Conservation (phyloP, 2,113 vertebrate species). For the Syngnathus floridae region DNA sequence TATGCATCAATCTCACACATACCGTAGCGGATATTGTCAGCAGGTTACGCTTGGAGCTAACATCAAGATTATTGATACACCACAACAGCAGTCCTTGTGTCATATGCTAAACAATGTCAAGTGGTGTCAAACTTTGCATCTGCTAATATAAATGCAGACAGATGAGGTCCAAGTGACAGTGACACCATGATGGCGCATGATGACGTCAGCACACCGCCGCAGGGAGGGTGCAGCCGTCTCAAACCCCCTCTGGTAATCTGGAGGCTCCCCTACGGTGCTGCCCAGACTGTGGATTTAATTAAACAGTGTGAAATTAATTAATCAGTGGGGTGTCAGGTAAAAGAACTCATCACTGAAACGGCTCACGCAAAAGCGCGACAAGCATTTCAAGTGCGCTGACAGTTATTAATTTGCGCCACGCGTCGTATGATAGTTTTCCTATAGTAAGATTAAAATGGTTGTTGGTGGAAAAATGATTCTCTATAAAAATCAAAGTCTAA, state of each 20-base stretch:
- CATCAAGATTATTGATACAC: neutral
- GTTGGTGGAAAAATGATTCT: constrained; percentile 47
- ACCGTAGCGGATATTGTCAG: no score
- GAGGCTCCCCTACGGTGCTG: constrained; percentile 45
- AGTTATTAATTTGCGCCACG: constrained; percentile 58
- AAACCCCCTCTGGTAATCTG: constrained; percentile 56
- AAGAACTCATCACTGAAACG: constrained; percentile 54
- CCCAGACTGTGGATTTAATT: constrained; percentile 73
- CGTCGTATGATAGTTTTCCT: constrained; percentile 44
- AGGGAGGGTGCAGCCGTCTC: constrained; percentile 61
- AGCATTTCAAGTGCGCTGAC: constrained; percentile 58
- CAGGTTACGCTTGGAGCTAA: neutral
- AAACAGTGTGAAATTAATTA: constrained; percentile 75
- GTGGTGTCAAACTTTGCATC: constrained; percentile 26
- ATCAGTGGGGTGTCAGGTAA: constrained; percentile 66
- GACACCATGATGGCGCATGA: constrained; percentile 76
- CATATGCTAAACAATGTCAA: constrained; percentile 23
- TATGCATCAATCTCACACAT: no score
- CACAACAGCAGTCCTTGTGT: constrained; percentile 6
- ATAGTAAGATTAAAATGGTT: constrained; percentile 48
- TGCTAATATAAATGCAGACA: constrained; percentile 34
- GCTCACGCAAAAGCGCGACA: constrained; percentile 57
- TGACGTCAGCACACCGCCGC: constrained; percentile 69
- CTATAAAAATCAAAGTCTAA: constrained; percentile 68
- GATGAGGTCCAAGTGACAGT: constrained; percentile 72